These are phyloP conservation scores for Lasioglossum lativentre DNA, from an alignment of 2,888 invertebrate genomes.

Conservation along the genomic window DNA sequence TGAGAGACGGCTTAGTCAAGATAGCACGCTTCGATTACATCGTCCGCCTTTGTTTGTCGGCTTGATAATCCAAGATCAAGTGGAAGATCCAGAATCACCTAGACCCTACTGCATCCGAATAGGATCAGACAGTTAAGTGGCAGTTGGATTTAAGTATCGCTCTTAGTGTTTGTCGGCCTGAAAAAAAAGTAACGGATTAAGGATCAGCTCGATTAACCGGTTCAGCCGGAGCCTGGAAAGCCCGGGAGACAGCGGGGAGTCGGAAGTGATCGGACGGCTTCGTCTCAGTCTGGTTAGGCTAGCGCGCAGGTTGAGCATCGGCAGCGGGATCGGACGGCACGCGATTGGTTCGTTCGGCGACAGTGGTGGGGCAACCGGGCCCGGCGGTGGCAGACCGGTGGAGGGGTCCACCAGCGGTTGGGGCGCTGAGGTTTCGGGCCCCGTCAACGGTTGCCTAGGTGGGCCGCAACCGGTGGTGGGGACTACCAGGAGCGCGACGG, in stretches of 20 bases:
- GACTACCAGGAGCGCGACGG: slow-evolving; percentile 75
- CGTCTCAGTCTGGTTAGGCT: slow-evolving; percentile 70
- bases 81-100: no score
- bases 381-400: slow-evolving; percentile 45
- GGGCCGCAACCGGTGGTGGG: slow-evolving; percentile 53
- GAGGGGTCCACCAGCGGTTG: slow-evolving; percentile 34
- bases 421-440: slow-evolving; percentile 39
- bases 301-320: slow-evolving; percentile 76
- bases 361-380: slow-evolving; percentile 56
- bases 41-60: not conserved
- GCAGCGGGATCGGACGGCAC: slow-evolving; percentile 65
- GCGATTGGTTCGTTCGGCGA: slow-evolving; percentile 59
- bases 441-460: slow-evolving; percentile 42
- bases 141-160: not conserved
- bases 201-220: slow-evolving; percentile 23
- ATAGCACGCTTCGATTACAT: not conserved
- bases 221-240: slow-evolving; percentile 55
- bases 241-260: slow-evolving; percentile 26
- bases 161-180: not conserved
- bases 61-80: not conserved
- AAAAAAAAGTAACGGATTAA: slow-evolving; percentile 13
- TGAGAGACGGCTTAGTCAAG: not conserved
- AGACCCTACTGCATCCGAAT: not conserved
- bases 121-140: no score
- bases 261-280: slow-evolving; percentile 54